These are phyloP conservation scores for Spinibarbus caldwelli DNA, from an alignment of 2,797 vertebrate genomes.

Conservation along the genomic window DNA sequence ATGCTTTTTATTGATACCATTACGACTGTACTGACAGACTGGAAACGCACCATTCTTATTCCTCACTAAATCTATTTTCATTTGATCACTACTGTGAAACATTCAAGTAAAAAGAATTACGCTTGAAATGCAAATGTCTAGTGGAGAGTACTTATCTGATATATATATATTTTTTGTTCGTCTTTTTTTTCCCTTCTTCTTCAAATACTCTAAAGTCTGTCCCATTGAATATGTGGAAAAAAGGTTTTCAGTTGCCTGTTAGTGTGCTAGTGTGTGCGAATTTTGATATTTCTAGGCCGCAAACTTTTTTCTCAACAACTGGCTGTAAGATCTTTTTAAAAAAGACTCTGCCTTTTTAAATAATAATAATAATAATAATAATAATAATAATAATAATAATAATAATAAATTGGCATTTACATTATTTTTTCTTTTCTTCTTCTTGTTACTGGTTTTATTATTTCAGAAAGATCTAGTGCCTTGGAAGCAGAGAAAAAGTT, in stretches of 20 bases:
- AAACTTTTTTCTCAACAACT: constrained; percentile 38
- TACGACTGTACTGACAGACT: constrained; percentile 32
- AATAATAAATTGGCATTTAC: constrained; percentile 56
- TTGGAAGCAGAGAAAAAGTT: constrained; percentile 94
- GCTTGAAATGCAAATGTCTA: constrained; percentile 42
- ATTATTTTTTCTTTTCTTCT: constrained; percentile 63
- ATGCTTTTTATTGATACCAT: constrained; percentile 22
- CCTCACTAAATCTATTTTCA: constrained; percentile 13
- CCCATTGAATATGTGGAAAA: neutral
- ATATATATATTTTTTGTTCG: neutral
- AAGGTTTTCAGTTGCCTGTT: neutral
- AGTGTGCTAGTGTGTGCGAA: constrained; percentile 16
- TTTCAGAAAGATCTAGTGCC: constrained; percentile 94
- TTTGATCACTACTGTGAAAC: constrained; percentile 45
- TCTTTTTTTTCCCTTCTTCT: neutral
- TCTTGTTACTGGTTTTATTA: constrained; percentile 69
- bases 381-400: constrained; percentile 38
- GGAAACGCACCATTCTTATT: constrained; percentile 19
- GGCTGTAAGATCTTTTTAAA: constrained; percentile 17
- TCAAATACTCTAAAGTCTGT: constrained; percentile 27
- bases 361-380: no score
- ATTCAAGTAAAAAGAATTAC: constrained; percentile 11
- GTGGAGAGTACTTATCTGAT: constrained; percentile 20
- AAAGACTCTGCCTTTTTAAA: constrained; percentile 31
- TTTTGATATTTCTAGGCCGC: constrained; percentile 13